phyloP scores from a whole-genome alignment of 2,113 vertebrate genomes.

The Platichthys stellatus region DNA sequence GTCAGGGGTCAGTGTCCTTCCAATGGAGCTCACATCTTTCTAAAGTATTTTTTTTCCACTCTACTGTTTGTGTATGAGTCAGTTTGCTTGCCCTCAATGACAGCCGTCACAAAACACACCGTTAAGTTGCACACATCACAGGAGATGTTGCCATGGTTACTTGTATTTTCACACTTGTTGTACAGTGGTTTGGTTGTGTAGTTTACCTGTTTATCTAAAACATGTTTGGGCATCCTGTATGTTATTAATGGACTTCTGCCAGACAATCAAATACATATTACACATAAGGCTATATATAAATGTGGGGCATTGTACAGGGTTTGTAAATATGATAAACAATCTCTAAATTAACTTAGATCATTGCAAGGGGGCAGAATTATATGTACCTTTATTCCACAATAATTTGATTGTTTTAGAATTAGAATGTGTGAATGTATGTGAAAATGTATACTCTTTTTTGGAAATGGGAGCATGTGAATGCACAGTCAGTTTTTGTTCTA shows the following conservation, averaged over 20 bases:
- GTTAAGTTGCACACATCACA: too few relatives aligned
- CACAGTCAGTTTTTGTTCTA: not conserved
- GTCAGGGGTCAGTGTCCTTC: slow-evolving; percentile 6
- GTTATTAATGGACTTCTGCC: too few relatives aligned
- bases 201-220: too few relatives aligned
- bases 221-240: not conserved
- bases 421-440: too few relatives aligned
- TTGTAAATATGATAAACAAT: too few relatives aligned
- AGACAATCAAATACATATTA: not conserved
- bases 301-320: not conserved
- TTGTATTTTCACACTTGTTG: not conserved
- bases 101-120: not conserved
- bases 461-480: too few relatives aligned
- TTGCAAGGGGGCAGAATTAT: too few relatives aligned
- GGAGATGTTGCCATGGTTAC: not conserved
- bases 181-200: not conserved
- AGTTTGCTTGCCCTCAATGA: not conserved
- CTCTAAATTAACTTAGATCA: too few relatives aligned
- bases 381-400: too few relatives aligned
- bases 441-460: not conserved
- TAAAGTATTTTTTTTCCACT: slow-evolving; percentile 13
- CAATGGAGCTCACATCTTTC: not conserved
- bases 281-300: not conserved
- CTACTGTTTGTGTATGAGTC: not conserved
- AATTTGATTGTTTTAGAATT: too few relatives aligned